phyloP scores from a whole-genome alignment of 2,113 vertebrate species.

The Ranitomeya imitator region DNA sequence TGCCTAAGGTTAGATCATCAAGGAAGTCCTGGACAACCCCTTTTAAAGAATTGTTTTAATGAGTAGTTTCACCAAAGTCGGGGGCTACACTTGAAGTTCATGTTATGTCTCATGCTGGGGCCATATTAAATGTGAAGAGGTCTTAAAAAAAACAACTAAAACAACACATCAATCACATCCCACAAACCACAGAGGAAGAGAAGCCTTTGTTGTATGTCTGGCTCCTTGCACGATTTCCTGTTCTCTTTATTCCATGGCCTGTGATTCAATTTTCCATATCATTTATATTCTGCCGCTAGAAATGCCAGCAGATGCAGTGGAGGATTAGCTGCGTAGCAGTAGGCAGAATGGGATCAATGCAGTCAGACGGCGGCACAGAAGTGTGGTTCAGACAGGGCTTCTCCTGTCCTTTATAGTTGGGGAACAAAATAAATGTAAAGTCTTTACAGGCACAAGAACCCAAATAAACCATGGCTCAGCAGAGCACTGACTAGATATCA shows the following conservation, averaged over 20 bases:
- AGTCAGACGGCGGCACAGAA: no score
- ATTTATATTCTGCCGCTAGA: conserved; percentile 5
- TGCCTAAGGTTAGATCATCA: no score
- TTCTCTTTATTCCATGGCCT: not conserved
- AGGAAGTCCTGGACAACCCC: no score
- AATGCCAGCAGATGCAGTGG: not conserved
- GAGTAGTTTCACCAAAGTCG: not conserved
- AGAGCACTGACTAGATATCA: no score
- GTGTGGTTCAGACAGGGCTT: no score
- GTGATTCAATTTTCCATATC: not conserved
- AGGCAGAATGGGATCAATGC: no score
- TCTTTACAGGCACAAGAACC: no score
- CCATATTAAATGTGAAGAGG: not conserved
- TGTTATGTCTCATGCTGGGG: not conserved
- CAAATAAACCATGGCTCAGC: no score
- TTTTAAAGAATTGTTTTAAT: no score
- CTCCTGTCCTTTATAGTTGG: no score
- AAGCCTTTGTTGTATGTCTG: not conserved
- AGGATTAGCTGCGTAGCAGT: no score
- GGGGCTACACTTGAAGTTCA: not conserved
- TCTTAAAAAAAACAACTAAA: not conserved
- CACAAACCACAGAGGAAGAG: not conserved
- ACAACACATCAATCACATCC: conserved; percentile 17
- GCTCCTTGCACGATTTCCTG: conserved; percentile 24
- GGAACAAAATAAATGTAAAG: no score